Evolutionary conservation across 2,888 invertebrate species (phyloP).

Genomic region (Drosophila pseudotalamancana): DNA sequence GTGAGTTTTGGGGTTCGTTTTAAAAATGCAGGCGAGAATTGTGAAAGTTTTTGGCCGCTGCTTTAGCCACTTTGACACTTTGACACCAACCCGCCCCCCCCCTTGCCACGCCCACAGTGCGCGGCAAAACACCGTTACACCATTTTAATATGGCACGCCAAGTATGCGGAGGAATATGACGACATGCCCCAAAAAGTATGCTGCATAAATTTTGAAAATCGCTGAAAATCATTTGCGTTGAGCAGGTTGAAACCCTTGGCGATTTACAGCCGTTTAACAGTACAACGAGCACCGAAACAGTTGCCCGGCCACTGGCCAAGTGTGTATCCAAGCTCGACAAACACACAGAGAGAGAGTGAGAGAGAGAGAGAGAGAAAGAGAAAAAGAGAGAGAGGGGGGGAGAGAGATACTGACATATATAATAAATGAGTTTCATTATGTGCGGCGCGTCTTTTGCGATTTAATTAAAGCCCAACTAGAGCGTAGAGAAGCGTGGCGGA

Average conservation of each 20-base stretch:
- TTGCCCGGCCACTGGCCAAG: constrained; percentile 12
- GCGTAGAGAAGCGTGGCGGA: constrained; percentile 3
- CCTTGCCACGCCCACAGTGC: not conserved
- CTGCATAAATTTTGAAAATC: constrained; percentile 26
- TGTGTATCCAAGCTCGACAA: constrained; percentile 9
- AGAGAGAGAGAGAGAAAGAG: too few relatives aligned
- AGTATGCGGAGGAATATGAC: not conserved
- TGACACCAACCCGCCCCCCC: not conserved
- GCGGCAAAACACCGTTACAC: not conserved
- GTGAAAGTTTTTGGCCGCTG: constrained; percentile 17
- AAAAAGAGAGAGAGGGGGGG: not conserved
- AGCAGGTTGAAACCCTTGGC: not conserved
- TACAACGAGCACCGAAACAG: constrained; percentile 11
- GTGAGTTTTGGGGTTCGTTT: not conserved
- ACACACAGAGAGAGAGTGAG: not conserved
- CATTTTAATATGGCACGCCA: constrained; percentile 14
- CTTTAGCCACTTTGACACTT: constrained; percentile 9
- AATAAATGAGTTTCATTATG: constrained; percentile 75
- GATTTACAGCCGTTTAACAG: constrained; percentile 13
- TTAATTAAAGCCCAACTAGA: constrained; percentile 64
- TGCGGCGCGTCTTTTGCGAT: constrained; percentile 69
- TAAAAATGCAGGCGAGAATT: constrained; percentile 22
- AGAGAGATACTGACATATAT: constrained; percentile 27
- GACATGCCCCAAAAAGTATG: constrained; percentile 26
- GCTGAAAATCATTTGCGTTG: not conserved